Evolutionary conservation across 2,888 invertebrate species (phyloP).

Genomic region (Drosophila rellima): DNA sequence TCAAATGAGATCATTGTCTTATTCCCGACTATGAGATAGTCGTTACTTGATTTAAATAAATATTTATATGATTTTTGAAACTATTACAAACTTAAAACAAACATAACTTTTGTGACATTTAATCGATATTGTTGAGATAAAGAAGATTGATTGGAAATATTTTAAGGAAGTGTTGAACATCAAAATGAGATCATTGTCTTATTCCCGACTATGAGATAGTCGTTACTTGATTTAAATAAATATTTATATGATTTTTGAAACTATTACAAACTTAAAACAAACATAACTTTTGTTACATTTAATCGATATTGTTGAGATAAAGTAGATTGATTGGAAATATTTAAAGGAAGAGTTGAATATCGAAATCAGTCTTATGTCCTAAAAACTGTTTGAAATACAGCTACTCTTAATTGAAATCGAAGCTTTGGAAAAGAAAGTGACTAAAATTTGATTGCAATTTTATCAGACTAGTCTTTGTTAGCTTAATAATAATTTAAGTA

Average conservation of each 20-base stretch:
- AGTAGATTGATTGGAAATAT: not conserved
- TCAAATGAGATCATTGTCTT: not conserved
- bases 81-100: not conserved
- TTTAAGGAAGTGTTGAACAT: not conserved
- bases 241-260: not conserved
- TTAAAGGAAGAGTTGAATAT: not conserved
- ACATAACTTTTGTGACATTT: not conserved
- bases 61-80: not conserved
- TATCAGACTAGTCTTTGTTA: too few species aligned
- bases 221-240: not conserved
- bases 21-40: not conserved
- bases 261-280: not conserved
- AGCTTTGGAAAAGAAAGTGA: too few species aligned
- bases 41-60: not conserved
- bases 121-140: not conserved
- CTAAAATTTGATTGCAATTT: too few species aligned
- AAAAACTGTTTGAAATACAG: too few species aligned
- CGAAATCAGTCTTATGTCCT: too few species aligned
- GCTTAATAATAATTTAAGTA: too few species aligned
- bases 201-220: not conserved
- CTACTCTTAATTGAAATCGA: too few species aligned
- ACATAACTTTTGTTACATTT: not conserved
- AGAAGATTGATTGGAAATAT: not conserved
- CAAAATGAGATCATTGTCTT: not conserved
- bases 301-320: not conserved